Base-by-base conservation (phyloP, 2,113 vertebrate genomes). In the Clarias gariepinus region DNA sequence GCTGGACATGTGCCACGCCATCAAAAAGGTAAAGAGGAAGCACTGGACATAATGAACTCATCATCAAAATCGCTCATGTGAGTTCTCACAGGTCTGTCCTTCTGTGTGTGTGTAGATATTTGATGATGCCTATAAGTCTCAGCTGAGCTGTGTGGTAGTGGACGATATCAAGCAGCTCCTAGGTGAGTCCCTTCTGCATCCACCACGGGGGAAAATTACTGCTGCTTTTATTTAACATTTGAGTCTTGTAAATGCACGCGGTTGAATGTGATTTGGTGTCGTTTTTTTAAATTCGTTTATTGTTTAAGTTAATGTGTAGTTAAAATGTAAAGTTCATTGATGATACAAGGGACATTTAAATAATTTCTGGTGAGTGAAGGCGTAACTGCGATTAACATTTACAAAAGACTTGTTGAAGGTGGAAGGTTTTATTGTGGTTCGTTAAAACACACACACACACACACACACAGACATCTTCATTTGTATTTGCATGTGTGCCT, bases 1-100 rank as follows among this genome's bases (percentile, higher is more conserved):
- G 93, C 98, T 96, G 0, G 98, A 97, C 90, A 99, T 99, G 90
- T 99, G 98, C 90, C 98, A 99, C 92, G 97, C 97, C 83, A 99
- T 99, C 92, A 99, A 99, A 90, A 99, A 99, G 96, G 98, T 99
- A 92, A 77, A 2, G 28, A 41, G 0, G 3, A 36, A 64, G 33
- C 3, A 13, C 16, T 33, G 10, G 7, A 10, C 1, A 5, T 36
- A 61, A 66, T 68, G 68, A 82, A 13, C 41, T 12, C 36, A 16
- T 41, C 41, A 41, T 6, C 41, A 41, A 11, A 61, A 69, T 7
- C 3, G 19, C n/a, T 80, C 4, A 2, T 15, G 9, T 60, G 33
- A 81, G 12, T 66, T 10, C 9, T 6, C 15, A 15, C 64, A 6
- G 4, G 28, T 66, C 25, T 5, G 23, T 7, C 23, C 19, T 58